Percentiles rank a stretch among this genome's conserved stretches.
Conservation (phyloP, 2,113 vertebrate species). For the Larimichthys polyactis region DNA sequence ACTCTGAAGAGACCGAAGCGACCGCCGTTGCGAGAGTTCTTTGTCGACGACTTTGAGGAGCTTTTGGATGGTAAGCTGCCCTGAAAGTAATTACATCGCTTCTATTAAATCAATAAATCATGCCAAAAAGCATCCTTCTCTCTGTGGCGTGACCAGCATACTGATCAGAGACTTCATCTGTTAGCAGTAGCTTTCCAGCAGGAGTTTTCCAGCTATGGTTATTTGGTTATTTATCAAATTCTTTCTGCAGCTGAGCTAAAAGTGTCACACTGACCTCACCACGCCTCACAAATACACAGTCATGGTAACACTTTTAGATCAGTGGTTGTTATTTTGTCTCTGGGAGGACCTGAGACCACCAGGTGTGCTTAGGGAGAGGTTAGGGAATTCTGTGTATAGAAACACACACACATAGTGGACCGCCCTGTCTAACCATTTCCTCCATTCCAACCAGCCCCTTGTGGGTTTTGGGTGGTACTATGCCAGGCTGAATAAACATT, state of each 20-base stretch:
- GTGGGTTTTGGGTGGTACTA: conserved; percentile 67
- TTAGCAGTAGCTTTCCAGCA: background rate
- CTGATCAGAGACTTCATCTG: background rate
- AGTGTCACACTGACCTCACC: conserved; percentile 24
- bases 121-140: background rate
- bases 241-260: background rate
- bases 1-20: conserved; percentile 97
- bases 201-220: background rate
- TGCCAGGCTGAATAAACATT: conserved; percentile 73
- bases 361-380: conserved; percentile 50
- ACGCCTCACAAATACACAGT: conserved; percentile 34
- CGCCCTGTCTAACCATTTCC: conserved; percentile 63
- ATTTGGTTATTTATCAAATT: background rate
- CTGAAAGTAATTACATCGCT: conserved; percentile 35
- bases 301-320: conserved; percentile 29
- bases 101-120: conserved; percentile 38
- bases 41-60: conserved; percentile 96
- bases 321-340: conserved; percentile 39
- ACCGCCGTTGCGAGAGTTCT: conserved; percentile 94
- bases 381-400: conserved; percentile 23
- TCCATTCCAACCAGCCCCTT: conserved; percentile 61
- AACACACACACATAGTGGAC: conserved; percentile 27
- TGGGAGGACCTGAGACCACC: conserved; percentile 46
- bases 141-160: conserved; percentile 15
- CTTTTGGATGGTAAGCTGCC: conserved; percentile 90